Evolutionary conservation across 2,888 invertebrate species (phyloP), one percentile per base, ranked within the genome.

Genomic region (Leptopilina drosophilae): DNA sequence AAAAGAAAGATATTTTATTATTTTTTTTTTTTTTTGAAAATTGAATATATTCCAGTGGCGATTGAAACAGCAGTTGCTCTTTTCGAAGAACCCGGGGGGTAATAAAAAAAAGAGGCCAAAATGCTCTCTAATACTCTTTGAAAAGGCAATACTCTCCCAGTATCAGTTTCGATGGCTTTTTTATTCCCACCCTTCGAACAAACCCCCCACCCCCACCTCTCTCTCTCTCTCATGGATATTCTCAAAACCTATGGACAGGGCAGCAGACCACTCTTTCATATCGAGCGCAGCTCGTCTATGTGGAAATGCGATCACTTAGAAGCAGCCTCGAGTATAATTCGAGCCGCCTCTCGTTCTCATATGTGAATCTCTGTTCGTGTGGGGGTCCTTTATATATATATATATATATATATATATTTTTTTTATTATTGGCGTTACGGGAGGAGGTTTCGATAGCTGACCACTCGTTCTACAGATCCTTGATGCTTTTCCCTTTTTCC

Each of bases 241-340:
- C 49, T 73, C 56, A 56, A 46, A 64, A 83, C 85, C 88, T 42
- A 85, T 85, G 84, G 82, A 77, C 82, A 85, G 77, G 81, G 49
- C 12, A 6, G 33, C 83, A 81, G 83, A 85, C 86, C 88, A 88
- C 89, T 90, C 89, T 90, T 89, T 90, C 89, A 90, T 90, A 73
- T 73, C 73, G 40, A 85, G 86, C 86, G 82, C 86, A 90, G 87
- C 91, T 91, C 91, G 91, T 91, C 90, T 91, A 91, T 91, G 91
- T 91, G 91, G 90, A 91, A 91, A 91, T 91, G 90, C 89, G 91
- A 91, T 91, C 91, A 89, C 91, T 91, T 91, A 91, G 90, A 90
- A 88, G 86, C 89, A 87, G 88, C 88, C 88, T 89, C 89, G 89
- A 88, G 90, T 90, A 90, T 90, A 90, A 90, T 91, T 90, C 88